phyloP scores from a whole-genome alignment of 2,113 vertebrate genomes.

The Oceanites oceanicus region DNA sequence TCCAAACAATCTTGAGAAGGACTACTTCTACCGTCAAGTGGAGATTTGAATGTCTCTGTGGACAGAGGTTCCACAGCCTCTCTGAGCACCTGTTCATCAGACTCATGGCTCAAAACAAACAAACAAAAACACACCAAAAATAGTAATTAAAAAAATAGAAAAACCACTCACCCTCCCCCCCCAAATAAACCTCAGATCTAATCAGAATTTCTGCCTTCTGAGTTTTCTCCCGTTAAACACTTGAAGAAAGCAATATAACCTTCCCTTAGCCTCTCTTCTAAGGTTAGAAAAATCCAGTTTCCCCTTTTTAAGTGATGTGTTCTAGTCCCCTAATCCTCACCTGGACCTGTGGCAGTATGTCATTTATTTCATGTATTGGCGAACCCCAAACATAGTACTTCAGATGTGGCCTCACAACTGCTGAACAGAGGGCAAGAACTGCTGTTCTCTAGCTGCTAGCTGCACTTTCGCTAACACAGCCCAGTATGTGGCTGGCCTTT shows the following conservation, averaged over 20 bases:
- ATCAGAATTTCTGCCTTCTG: neutral
- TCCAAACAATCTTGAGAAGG: conserved; percentile 5
- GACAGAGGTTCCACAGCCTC: neutral
- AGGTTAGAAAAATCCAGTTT: neutral
- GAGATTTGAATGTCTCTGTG: neutral
- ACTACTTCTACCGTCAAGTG: neutral
- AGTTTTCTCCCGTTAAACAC: neutral
- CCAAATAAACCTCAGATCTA: neutral
- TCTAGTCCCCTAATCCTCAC: neutral
- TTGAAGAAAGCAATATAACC: neutral
- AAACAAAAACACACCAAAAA: neutral
- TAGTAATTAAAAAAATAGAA: neutral
- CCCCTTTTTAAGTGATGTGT: neutral
- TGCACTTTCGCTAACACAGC: neutral
- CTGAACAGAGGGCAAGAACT: neutral
- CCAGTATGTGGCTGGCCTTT: neutral
- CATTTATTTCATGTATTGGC: neutral
- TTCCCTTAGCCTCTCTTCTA: neutral
- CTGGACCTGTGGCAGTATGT: neutral
- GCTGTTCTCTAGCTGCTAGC: neutral
- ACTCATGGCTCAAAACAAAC: neutral
- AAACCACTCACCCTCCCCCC: no score
- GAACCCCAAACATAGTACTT: neutral
- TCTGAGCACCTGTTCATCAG: neutral
- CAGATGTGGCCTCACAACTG: neutral